Percentiles rank a stretch among this genome's conserved stretches.
Evolutionary conservation across 2,888 invertebrate genomes (phyloP).

Genomic region (Axea sp.): DNA sequence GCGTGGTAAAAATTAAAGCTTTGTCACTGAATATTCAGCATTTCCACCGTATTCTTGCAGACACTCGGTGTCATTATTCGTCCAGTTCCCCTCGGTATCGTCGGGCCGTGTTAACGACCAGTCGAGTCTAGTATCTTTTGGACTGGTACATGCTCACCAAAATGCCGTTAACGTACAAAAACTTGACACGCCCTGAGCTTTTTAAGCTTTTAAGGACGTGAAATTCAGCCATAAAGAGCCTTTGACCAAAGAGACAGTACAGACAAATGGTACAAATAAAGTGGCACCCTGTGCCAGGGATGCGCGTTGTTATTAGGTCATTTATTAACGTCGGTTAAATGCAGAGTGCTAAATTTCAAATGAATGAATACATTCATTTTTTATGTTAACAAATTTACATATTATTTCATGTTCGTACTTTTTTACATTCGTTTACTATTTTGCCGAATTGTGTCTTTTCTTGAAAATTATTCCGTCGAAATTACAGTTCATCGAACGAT

Average conservation of each 20-base stretch:
- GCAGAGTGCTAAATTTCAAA: too few species aligned
- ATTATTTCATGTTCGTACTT: too few species aligned
- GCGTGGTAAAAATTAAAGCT: constrained; percentile 62
- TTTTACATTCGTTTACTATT: too few species aligned
- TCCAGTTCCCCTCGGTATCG: background rate
- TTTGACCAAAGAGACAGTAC: constrained; percentile 42
- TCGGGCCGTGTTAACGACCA: constrained; percentile 51
- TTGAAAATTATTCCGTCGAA: too few species aligned
- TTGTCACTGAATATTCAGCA: constrained; percentile 62
- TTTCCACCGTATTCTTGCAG: constrained; percentile 61
- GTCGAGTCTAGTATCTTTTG: constrained; percentile 48
- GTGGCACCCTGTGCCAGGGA: background rate
- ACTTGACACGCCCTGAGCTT: constrained; percentile 55
- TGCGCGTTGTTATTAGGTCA: too few species aligned
- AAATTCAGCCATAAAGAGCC: constrained; percentile 45
- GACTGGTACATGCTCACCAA: constrained; percentile 30
- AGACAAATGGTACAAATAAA: constrained; percentile 26
- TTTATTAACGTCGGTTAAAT: too few species aligned
- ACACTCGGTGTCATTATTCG: constrained; percentile 60
- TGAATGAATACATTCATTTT: too few species aligned
- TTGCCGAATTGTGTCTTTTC: too few species aligned
- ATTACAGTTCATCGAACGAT: too few species aligned
- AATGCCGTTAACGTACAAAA: constrained; percentile 38
- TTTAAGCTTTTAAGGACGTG: constrained; percentile 56
- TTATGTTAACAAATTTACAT: too few species aligned